Evolutionary conservation across 2,888 invertebrate genomes (phyloP).

Genomic region (Pelosia muscerda): DNA sequence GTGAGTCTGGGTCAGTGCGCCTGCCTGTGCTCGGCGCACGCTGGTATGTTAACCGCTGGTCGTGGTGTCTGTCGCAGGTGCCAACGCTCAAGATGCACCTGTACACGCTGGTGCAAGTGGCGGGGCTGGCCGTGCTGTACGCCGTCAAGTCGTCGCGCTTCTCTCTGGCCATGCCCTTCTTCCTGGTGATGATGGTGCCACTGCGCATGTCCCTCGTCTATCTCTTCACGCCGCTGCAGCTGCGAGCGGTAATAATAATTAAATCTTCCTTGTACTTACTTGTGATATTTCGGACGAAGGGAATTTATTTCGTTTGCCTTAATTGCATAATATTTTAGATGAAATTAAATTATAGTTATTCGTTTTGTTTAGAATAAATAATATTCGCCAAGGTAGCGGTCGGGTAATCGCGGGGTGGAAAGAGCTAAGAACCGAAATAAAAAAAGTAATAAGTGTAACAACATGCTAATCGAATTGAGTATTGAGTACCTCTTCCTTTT

Average conservation of each 20-base stretch:
- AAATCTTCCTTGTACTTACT: neutral
- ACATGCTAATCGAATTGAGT: too few relatives aligned
- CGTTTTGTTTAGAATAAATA: too few relatives aligned
- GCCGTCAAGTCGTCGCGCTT: conserved; percentile 95
- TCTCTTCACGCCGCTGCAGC: conserved; percentile 93
- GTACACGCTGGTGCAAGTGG: conserved; percentile 94
- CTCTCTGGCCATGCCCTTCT: conserved; percentile 97
- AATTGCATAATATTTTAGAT: neutral
- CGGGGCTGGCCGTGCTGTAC: conserved; percentile 93
- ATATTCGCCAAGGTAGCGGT: too few relatives aligned
- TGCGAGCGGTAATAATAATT: conserved; percentile 90
- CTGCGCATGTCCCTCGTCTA: conserved; percentile 91
- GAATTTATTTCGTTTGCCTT: neutral
- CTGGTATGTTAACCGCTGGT: neutral
- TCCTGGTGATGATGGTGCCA: conserved; percentile 96
- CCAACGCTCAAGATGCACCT: conserved; percentile 97
- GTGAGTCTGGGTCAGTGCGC: conserved; percentile 79
- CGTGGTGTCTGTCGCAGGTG: conserved; percentile 85
- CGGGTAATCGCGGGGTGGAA: too few relatives aligned
- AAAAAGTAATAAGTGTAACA: too few relatives aligned
- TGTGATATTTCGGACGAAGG: neutral
- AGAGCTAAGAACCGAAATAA: too few relatives aligned
- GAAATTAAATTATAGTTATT: too few relatives aligned
- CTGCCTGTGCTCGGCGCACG: too few relatives aligned
- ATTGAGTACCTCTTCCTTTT: too few relatives aligned